A percentile compares a stretch with the other conserved stretches of the same genome.
phyloP scores from a whole-genome alignment of 1,140 invertebrate genomes.

The Scylla paramamosain region DNA sequence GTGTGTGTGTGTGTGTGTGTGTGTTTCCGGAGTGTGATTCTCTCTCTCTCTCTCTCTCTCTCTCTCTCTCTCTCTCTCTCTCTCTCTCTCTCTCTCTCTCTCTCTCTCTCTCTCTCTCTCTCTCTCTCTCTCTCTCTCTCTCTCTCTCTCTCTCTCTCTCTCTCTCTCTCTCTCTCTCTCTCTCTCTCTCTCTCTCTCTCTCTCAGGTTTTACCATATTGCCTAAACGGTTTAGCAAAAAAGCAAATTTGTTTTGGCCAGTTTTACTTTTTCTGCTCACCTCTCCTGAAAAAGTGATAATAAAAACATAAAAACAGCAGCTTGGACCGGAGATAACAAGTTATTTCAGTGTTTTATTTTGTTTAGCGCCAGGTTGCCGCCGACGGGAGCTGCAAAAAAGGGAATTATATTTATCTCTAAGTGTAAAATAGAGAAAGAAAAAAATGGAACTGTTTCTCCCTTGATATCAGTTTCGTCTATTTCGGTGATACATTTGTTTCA shows the following conservation, averaged over 20 bases:
- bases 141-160: conserved; percentile 34
- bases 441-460: background rate
- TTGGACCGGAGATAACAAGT: conserved; percentile 7
- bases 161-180: conserved; percentile 32
- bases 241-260: conserved; percentile 21
- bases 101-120: background rate
- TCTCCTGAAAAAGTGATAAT: background rate
- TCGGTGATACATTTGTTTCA: background rate
- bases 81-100: background rate
- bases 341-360: background rate
- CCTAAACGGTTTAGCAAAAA: conserved; percentile 14
- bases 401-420: background rate
- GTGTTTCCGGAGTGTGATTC: background rate
- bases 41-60: background rate
- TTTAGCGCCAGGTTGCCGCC: background rate
- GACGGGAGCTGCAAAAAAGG: too few relatives aligned
- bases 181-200: conserved; percentile 44
- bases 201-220: conserved; percentile 7
- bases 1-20: background rate
- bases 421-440: too few relatives aligned
- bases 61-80: conserved; percentile 4
- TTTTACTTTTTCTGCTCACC: background rate
- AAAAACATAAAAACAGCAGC: background rate
- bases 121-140: conserved; percentile 40
- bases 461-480: background rate